Conservation (phyloP, 2,113 vertebrate species). For the Spea bombifrons region DNA sequence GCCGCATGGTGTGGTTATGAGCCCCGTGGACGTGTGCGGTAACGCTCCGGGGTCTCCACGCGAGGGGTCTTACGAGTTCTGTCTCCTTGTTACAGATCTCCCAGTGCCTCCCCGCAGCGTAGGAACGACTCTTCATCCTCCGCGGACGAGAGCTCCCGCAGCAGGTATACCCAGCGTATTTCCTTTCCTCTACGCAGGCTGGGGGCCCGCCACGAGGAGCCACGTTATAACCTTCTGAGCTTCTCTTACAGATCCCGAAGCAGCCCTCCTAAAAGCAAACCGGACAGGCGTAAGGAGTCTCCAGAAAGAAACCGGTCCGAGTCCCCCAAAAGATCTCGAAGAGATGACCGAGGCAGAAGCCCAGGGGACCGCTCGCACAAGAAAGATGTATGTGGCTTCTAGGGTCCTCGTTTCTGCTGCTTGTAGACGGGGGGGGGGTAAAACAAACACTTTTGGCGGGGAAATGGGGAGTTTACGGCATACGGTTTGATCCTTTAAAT, state of each 20-base stretch:
- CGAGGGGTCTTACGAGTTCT: no score
- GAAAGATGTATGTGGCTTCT: conserved; percentile 32
- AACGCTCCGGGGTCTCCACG: background rate
- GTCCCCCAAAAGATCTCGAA: conserved; percentile 21
- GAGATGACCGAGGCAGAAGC: conserved; percentile 22
- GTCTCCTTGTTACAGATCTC: conserved; percentile 51
- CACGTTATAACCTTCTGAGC: no score
- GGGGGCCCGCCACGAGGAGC: no score
- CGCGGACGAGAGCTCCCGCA: conserved; percentile 58
- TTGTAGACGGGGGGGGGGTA: no score
- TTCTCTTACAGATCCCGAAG: conserved; percentile 36
- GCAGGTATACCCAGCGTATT: conserved; percentile 55
- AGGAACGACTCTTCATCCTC: conserved; percentile 61
- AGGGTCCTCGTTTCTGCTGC: no score
- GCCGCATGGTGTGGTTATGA: background rate
- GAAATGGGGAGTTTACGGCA: no score
- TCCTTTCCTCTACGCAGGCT: background rate
- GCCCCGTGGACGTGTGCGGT: no score
- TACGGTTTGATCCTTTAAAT: no score
- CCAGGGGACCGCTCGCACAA: conserved; percentile 27
- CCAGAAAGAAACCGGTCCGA: conserved; percentile 25
- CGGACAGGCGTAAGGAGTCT: conserved; percentile 13
- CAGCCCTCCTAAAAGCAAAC: conserved; percentile 11
- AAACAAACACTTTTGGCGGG: no score
- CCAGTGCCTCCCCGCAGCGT: conserved; percentile 59